These are phyloP conservation scores for Hycleus cichorii DNA, from an alignment of 1,140 invertebrate genomes.

Conservation along the genomic window DNA sequence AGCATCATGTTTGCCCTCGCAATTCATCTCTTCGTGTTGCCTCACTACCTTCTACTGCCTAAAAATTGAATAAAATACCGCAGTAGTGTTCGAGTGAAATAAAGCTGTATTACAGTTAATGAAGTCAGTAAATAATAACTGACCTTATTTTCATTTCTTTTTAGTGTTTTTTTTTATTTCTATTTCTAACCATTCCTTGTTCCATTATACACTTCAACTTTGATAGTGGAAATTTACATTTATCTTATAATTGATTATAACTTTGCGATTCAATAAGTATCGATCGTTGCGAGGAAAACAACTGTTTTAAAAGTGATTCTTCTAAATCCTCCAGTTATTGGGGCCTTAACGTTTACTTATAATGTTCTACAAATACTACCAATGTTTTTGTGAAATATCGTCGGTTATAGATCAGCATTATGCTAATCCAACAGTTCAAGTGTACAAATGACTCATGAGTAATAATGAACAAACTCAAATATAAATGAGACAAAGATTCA, in stretches of 20 bases:
- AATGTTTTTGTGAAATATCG: not conserved
- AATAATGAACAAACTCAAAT: constrained; percentile 17
- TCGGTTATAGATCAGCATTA: constrained; percentile 23
- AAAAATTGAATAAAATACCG: constrained; percentile 31
- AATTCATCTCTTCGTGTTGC: constrained; percentile 11
- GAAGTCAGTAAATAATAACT: constrained; percentile 31
- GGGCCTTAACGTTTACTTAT: no score
- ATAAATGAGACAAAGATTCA: no score
- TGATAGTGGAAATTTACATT: not conserved
- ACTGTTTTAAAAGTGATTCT: no score
- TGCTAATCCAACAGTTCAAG: constrained; percentile 25
- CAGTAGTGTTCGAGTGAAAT: constrained; percentile 19
- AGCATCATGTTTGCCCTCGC: constrained; percentile 9
- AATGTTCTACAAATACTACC: no score
- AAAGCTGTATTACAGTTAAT: constrained; percentile 30
- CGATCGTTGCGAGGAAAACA: no score
- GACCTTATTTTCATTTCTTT: constrained; percentile 9
- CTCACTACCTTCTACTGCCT: constrained; percentile 2
- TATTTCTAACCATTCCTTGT: no score
- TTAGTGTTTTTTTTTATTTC: not conserved
- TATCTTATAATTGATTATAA: not conserved
- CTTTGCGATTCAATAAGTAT: no score
- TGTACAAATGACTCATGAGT: constrained; percentile 16
- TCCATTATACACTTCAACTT: not conserved
- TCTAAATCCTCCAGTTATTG: no score